Percentiles rank a stretch among this genome's conserved stretches.
These are phyloP conservation scores for Nasonia oneida DNA, from an alignment of 2,888 invertebrate genomes.

Conservation along the genomic window DNA sequence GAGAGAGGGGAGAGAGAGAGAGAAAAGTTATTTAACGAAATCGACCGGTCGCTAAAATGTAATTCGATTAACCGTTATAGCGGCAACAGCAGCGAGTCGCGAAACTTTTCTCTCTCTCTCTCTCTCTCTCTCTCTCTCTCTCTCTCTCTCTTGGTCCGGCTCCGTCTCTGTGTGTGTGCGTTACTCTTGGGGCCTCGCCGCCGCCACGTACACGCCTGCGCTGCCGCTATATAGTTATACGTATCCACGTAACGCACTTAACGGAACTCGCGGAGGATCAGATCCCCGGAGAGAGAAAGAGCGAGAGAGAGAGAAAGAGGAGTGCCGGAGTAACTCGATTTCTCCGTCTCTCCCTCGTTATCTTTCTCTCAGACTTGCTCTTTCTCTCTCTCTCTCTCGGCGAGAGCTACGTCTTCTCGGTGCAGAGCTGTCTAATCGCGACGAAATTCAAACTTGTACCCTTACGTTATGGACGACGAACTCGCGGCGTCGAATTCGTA, in stretches of 20 bases:
- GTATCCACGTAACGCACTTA: constrained; percentile 71
- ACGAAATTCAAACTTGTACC: not conserved
- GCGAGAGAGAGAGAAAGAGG: constrained; percentile 51
- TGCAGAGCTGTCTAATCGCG: not conserved
- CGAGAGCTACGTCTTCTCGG: not conserved
- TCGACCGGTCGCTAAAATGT: constrained; percentile 54
- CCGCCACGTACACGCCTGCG: constrained; percentile 18
- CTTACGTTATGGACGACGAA: not conserved
- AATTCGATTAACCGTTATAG: constrained; percentile 58
- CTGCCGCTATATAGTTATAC: not conserved
- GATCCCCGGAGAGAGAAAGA: constrained; percentile 42
- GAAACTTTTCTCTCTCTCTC: constrained; percentile 53
- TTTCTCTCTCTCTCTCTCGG: not conserved
- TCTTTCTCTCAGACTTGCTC: constrained; percentile 32
- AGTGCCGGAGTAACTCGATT: constrained; percentile 61
- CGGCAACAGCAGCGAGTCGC: constrained; percentile 35
- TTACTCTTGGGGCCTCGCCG: constrained; percentile 45
- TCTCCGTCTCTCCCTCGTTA: constrained; percentile 61
- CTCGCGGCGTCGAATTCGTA: too few species aligned
- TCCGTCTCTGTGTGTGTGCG: not conserved
- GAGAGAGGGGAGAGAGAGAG: not conserved
- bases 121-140: constrained; percentile 44
- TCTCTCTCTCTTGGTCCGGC: constrained; percentile 19
- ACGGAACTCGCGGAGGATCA: constrained; percentile 68
- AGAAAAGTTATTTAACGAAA: constrained; percentile 53